phyloP scores from a whole-genome alignment of 2,888 invertebrate species.

The Orthonychiurus folsomi region DNA sequence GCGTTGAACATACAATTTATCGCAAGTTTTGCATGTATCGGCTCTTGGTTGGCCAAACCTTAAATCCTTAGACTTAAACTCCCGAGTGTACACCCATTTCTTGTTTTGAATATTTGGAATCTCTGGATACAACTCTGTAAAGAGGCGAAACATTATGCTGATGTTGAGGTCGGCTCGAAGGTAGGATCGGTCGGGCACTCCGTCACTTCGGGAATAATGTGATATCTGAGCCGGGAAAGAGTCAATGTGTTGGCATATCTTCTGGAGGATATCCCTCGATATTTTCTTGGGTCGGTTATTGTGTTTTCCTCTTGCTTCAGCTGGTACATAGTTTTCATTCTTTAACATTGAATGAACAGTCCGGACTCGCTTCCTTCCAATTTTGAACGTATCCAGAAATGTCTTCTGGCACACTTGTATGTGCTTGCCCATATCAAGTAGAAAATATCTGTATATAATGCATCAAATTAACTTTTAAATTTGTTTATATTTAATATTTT shows the following conservation, averaged over 20 bases:
- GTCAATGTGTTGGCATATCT: neutral
- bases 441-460: neutral
- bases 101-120: neutral
- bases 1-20: neutral
- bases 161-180: neutral
- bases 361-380: neutral
- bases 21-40: neutral
- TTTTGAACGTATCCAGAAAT: neutral
- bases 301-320: neutral
- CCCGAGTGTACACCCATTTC: neutral
- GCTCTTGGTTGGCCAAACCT: neutral
- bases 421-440: neutral
- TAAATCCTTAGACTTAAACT: neutral
- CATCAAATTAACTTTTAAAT: neutral
- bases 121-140: neutral
- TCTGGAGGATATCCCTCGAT: neutral
- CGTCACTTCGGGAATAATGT: neutral
- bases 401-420: neutral
- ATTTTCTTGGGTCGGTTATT: slow-evolving; percentile 2
- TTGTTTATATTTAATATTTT: neutral
- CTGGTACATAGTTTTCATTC: neutral
- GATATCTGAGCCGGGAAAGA: neutral
- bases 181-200: neutral
- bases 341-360: neutral
- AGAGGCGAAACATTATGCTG: neutral